These are phyloP conservation scores for Sebastes hubbsi DNA, from an alignment of 2,797 vertebrate genomes.

Conservation along the genomic window DNA sequence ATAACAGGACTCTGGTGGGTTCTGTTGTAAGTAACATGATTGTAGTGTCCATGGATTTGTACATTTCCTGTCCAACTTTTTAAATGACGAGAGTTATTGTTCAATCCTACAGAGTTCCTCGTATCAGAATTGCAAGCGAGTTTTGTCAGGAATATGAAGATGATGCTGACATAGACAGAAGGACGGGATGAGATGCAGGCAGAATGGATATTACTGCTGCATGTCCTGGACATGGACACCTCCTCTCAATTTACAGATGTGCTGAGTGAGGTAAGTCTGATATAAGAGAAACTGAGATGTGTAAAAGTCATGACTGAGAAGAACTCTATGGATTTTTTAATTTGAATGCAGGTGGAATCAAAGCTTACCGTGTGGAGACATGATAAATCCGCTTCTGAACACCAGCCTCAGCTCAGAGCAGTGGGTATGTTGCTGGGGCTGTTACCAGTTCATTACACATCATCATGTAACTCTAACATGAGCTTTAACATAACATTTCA, in stretches of 20 bases:
- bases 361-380: conserved; percentile 53
- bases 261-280: conserved; percentile 50
- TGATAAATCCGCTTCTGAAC: conserved; percentile 72
- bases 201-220: conserved; percentile 75
- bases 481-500: neutral
- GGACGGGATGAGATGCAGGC: conserved; percentile 55
- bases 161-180: neutral
- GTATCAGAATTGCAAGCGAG: conserved; percentile 86
- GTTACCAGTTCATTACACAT: neutral
- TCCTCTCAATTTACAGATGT: conserved; percentile 66
- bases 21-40: neutral
- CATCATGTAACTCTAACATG: neutral
- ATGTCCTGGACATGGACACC: conserved; percentile 76
- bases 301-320: neutral
- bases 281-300: neutral
- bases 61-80: neutral
- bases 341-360: conserved; percentile 69
- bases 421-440: conserved; percentile 71
- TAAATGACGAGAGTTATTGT: neutral
- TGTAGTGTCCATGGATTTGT: neutral
- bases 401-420: conserved; percentile 72
- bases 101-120: conserved; percentile 83
- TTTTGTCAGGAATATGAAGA: conserved; percentile 29
- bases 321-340: neutral
- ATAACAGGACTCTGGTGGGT: conserved; percentile 8